Conservation (phyloP, 2,113 vertebrate species). For the Thunnus thynnus region DNA sequence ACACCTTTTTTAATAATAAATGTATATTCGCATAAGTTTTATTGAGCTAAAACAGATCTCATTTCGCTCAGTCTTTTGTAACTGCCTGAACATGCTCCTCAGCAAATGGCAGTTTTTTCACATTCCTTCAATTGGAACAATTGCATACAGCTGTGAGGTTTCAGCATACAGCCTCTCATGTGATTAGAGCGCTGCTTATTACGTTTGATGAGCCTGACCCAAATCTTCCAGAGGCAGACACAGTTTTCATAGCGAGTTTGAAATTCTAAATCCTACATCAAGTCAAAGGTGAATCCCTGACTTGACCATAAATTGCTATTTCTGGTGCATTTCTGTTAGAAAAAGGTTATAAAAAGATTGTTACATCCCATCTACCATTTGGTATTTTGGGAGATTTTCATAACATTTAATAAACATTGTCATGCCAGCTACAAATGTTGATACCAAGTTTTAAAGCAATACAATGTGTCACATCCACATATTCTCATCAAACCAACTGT, state of each 20-base stretch:
- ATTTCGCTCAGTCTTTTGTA: slow-evolving; percentile 55
- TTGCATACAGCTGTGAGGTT: slow-evolving; percentile 70
- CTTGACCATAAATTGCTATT: slow-evolving; percentile 67
- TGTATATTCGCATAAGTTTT: slow-evolving; percentile 56
- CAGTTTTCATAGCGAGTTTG: slow-evolving; percentile 64
- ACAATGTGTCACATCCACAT: slow-evolving; percentile 5
- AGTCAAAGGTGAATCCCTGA: slow-evolving; percentile 75
- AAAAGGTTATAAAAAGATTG: neutral
- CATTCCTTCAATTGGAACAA: slow-evolving; percentile 65
- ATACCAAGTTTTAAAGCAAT: slow-evolving; percentile 17
- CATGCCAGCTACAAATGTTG: slow-evolving; percentile 32
- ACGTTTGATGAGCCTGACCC: slow-evolving; percentile 82
- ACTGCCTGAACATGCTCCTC: slow-evolving; percentile 45
- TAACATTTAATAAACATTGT: slow-evolving; percentile 38
- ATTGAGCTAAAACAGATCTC: slow-evolving; percentile 64
- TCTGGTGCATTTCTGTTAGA: slow-evolving; percentile 53
- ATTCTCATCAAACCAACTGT: slow-evolving; percentile 15
- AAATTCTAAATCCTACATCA: slow-evolving; percentile 77
- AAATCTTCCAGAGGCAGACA: slow-evolving; percentile 75
- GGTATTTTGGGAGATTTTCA: slow-evolving; percentile 14
- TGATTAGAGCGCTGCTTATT: slow-evolving; percentile 80
- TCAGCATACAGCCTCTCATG: slow-evolving; percentile 66
- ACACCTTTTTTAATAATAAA: slow-evolving; percentile 28
- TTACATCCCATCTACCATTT: slow-evolving; percentile 3
- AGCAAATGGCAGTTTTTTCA: slow-evolving; percentile 61